Conservation (phyloP, 2,113 vertebrate species). For the Mionectes macconnelli region DNA sequence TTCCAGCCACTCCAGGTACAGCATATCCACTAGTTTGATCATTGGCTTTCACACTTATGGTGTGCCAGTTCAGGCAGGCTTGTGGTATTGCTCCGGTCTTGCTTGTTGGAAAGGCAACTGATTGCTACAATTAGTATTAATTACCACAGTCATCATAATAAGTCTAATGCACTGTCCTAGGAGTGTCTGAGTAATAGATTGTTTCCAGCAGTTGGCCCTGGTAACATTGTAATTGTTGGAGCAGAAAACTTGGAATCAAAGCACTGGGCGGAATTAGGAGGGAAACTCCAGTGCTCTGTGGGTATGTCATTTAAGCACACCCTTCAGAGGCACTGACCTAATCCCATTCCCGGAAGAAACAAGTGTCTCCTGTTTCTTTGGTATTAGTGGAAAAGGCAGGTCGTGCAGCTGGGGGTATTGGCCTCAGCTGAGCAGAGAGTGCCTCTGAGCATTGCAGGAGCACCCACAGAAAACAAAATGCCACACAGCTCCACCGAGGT, state of each 20-base stretch:
- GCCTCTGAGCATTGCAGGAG: not conserved
- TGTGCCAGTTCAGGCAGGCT: not conserved
- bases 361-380: not conserved
- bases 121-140: not conserved
- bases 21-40: not conserved
- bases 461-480: rapidly evolving
- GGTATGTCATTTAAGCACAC: not conserved
- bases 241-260: not conserved
- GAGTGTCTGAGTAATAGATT: not conserved
- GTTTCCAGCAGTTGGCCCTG: not conserved
- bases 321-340: not conserved
- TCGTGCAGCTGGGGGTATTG: not conserved
- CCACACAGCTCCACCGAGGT: not conserved
- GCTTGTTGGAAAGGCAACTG: not conserved
- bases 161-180: not conserved
- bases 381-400: not conserved
- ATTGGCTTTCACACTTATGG: not conserved
- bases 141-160: not conserved
- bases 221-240: not conserved
- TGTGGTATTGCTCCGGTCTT: not conserved
- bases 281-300: not conserved
- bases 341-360: not conserved
- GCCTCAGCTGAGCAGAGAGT: not conserved
- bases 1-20: not conserved
- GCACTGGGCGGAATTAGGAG: not conserved